These are phyloP conservation scores for Scaptomyza cyrtandrae DNA, from an alignment of 2,888 invertebrate genomes.

Conservation along the genomic window DNA sequence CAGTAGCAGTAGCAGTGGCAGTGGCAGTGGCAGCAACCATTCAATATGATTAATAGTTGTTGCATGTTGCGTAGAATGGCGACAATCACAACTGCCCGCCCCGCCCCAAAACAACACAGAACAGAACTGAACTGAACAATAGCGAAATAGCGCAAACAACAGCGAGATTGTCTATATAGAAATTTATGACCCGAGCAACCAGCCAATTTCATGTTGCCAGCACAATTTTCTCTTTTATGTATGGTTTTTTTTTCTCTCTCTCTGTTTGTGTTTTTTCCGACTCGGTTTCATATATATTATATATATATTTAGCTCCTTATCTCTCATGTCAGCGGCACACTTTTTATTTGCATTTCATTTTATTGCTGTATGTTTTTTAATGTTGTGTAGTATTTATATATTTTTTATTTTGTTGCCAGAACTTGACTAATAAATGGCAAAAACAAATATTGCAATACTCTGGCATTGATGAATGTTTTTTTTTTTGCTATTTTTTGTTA, in stretches of 20 bases:
- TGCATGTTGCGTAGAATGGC: conserved; percentile 67
- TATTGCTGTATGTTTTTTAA: conserved; percentile 48
- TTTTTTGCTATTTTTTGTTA: neutral
- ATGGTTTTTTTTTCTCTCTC: conserved; percentile 4
- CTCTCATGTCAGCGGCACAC: conserved; percentile 38
- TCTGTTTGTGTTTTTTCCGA: conserved; percentile 18
- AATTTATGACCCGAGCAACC: conserved; percentile 69
- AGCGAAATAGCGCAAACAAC: conserved; percentile 48
- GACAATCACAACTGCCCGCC: conserved; percentile 45
- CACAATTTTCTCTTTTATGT: conserved; percentile 18
- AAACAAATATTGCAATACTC: conserved; percentile 37
- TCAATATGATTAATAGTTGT: conserved; percentile 77
- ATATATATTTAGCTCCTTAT: conserved; percentile 13
- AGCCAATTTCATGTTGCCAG: conserved; percentile 73
- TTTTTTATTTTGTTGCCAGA: conserved; percentile 7
- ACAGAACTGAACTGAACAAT: conserved; percentile 6
- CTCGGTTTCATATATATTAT: conserved; percentile 2
- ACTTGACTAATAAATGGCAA: conserved; percentile 13
- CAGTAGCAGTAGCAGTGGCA: neutral
- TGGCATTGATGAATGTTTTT: conserved; percentile 2
- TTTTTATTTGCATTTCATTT: conserved; percentile 56
- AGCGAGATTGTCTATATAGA: conserved; percentile 56
- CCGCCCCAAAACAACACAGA: neutral
- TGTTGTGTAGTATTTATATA: conserved; percentile 23
- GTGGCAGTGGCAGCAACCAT: conserved; percentile 28